phyloP scores from a whole-genome alignment of 2,888 invertebrate genomes.

The Epirrhoe alternata region DNA sequence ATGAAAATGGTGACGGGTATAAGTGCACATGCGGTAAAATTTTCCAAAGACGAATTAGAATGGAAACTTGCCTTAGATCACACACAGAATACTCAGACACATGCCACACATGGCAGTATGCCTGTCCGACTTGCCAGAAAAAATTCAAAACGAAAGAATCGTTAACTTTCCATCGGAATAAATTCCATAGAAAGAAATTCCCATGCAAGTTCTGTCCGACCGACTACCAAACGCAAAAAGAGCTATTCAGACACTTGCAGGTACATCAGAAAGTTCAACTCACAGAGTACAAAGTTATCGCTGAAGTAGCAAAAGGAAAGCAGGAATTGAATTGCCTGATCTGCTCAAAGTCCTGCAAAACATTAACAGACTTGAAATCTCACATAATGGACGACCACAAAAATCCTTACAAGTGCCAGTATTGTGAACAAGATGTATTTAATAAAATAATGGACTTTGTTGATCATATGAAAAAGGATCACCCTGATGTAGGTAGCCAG shows the following conservation, averaged over 20 bases:
- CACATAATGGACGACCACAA: conserved; percentile 77
- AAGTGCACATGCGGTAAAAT: conserved; percentile 73
- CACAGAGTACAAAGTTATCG: conserved; percentile 78
- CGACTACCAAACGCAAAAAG: conserved; percentile 74
- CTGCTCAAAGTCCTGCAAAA: conserved; percentile 67
- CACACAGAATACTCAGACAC: conserved; percentile 62
- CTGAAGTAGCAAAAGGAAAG: conserved; percentile 73
- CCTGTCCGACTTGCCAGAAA: conserved; percentile 68
- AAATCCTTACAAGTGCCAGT: conserved; percentile 69
- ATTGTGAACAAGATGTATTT: conserved; percentile 68
- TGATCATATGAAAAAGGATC: conserved; percentile 70
- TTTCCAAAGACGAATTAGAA: conserved; percentile 68
- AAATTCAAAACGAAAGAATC: conserved; percentile 70
- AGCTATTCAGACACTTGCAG: conserved; percentile 75
- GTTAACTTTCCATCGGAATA: conserved; percentile 65
- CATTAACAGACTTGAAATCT: conserved; percentile 69
- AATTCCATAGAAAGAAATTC: conserved; percentile 71
- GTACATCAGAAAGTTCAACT: conserved; percentile 77
- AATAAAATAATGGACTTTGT: conserved; percentile 73
- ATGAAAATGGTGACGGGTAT: conserved; percentile 64
- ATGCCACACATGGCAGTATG: conserved; percentile 52
- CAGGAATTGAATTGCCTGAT: conserved; percentile 74
- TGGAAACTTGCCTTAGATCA: conserved; percentile 74
- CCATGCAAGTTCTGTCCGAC: conserved; percentile 80
- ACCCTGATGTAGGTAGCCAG: conserved; percentile 72